Evolutionary conservation across 2,888 invertebrate species (phyloP).

Genomic region (Trichacis sp.): DNA sequence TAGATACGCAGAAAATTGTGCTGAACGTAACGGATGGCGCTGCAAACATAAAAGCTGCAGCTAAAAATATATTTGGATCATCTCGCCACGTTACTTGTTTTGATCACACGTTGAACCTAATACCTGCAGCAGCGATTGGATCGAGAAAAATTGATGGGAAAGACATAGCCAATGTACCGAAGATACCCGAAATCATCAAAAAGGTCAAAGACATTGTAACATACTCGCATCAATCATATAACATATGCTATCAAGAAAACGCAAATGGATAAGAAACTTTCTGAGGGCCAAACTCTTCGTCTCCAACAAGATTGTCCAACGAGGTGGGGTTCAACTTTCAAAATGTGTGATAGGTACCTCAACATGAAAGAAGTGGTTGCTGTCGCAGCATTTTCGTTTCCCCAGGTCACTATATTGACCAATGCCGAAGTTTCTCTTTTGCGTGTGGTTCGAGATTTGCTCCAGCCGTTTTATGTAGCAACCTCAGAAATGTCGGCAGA

Average conservation of each 20-base stretch:
- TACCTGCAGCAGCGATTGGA: no score
- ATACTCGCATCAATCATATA: no score
- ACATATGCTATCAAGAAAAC: not conserved
- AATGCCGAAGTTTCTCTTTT: no score
- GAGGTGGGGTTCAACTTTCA: constrained; percentile 1
- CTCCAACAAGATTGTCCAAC: constrained; percentile 4
- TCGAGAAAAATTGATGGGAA: no score
- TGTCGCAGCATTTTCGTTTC: no score
- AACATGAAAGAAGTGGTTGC: not conserved
- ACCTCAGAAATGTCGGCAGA: constrained; percentile 6
- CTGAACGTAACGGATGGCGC: constrained; percentile 1
- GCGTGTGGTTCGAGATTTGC: not conserved
- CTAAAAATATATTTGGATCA: not conserved
- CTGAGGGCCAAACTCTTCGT: not conserved
- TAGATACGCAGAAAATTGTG: no score
- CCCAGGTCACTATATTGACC: no score
- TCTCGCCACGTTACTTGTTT: no score
- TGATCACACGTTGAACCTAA: no score
- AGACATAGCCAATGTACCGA: no score
- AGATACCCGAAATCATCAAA: no score
- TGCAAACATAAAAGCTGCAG: constrained; percentile 5
- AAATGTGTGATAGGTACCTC: not conserved
- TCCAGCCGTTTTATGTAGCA: not conserved
- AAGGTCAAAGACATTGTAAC: no score
- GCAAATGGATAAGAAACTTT: not conserved